These are phyloP conservation scores for Sinopyrophorus schimmeli DNA, from an alignment of 2,888 invertebrate genomes.

Conservation along the genomic window DNA sequence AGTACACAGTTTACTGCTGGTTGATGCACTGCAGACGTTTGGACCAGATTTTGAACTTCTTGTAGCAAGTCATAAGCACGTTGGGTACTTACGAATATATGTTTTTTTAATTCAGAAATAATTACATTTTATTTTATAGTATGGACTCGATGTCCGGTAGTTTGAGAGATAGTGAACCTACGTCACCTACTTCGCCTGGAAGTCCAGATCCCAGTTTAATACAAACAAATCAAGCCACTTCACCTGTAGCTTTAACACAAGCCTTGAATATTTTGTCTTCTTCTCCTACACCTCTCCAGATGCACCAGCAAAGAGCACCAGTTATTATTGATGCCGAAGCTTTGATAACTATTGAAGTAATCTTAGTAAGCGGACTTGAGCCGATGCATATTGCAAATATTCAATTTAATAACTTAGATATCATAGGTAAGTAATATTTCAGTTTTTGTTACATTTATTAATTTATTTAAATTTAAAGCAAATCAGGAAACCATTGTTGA, in stretches of 20 bases:
- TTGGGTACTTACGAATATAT: slow-evolving; percentile 66
- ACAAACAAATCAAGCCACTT: slow-evolving; percentile 52
- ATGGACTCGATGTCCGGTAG: slow-evolving; percentile 95
- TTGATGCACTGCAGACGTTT: slow-evolving; percentile 93
- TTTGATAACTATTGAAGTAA: slow-evolving; percentile 79
- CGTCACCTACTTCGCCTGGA: slow-evolving; percentile 83
- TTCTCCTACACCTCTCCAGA: slow-evolving; percentile 42
- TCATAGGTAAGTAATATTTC: slow-evolving; percentile 69
- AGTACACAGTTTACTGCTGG: slow-evolving; percentile 89
- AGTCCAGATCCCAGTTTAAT: slow-evolving; percentile 63
- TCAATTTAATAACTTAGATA: slow-evolving; percentile 91
- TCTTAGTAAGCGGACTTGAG: slow-evolving; percentile 62
- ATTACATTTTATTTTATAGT: no score
- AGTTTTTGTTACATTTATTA: no score
- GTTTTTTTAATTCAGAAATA: slow-evolving; percentile 2
- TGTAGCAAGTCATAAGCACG: slow-evolving; percentile 92
- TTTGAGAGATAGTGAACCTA: slow-evolving; percentile 88
- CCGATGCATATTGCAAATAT: slow-evolving; percentile 77
- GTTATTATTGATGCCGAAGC: slow-evolving; percentile 65
- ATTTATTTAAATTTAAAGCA: slow-evolving; percentile 68
- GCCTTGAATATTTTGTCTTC: slow-evolving; percentile 56
- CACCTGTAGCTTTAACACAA: slow-evolving; percentile 61
- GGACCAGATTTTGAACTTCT: slow-evolving; percentile 94
- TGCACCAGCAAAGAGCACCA: slow-evolving; percentile 28
- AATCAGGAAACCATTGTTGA: slow-evolving; percentile 96